A percentile compares a stretch with the other conserved stretches of the same genome.
Conservation (phyloP, 2,797 vertebrate genomes). For the Eupleurogrammus muticus region DNA sequence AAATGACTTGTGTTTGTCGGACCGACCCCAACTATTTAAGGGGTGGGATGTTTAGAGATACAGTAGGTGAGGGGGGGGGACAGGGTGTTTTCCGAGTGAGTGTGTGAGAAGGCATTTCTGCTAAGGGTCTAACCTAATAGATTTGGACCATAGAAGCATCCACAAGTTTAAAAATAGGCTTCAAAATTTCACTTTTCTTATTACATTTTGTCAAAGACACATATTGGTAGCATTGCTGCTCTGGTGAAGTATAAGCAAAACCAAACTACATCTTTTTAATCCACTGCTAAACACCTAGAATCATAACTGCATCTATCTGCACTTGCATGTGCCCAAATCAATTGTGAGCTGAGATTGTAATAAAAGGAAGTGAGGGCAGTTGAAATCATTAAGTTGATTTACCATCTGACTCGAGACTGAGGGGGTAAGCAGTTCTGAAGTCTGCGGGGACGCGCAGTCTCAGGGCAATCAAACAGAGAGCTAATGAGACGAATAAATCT, state of each 20-base stretch:
- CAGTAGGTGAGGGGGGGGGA: too few species aligned
- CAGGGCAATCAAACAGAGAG: slow-evolving; percentile 31
- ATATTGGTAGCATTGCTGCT: neutral
- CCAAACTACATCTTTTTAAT: neutral
- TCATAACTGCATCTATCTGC: slow-evolving; percentile 16
- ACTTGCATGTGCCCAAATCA: slow-evolving; percentile 35
- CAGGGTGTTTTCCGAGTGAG: too few species aligned
- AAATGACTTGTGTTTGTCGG: too few species aligned
- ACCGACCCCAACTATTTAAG: too few species aligned
- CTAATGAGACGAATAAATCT: slow-evolving; percentile 53
- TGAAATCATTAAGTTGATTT: slow-evolving; percentile 60
- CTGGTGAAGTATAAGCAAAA: too few species aligned
- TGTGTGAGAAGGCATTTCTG: too few species aligned
- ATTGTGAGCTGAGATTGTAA: slow-evolving; percentile 36
- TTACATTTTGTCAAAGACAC: neutral
- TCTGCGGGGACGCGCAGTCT: slow-evolving; percentile 47
- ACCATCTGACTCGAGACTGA: slow-evolving; percentile 31
- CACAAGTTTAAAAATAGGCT: too few species aligned
- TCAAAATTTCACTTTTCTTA: too few species aligned
- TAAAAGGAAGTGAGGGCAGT: slow-evolving; percentile 45
- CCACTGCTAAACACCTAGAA: neutral
- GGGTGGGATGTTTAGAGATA: too few species aligned
- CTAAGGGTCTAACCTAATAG: too few species aligned
- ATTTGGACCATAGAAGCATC: too few species aligned
- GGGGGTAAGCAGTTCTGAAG: slow-evolving; percentile 54